phyloP scores from a whole-genome alignment of 1,140 invertebrate genomes.

The Trichogramma pretiosum region DNA sequence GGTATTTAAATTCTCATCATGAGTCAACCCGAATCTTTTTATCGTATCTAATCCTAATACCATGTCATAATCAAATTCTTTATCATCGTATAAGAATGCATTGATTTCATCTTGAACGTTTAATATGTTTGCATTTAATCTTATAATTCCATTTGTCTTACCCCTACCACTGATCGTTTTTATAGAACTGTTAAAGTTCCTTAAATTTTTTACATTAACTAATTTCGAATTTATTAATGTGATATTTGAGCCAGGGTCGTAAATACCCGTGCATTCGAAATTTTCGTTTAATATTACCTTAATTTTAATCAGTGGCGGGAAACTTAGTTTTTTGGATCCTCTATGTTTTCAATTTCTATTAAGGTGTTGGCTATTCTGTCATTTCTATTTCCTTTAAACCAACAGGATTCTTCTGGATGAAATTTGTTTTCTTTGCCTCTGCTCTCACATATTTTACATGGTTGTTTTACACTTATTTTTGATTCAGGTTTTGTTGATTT shows the following conservation, averaged over 20 bases:
- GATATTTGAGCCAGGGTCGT: neutral
- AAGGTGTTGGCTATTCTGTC: slow-evolving; percentile 7
- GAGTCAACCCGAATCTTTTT: slow-evolving; percentile 1
- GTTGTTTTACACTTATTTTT: slow-evolving; percentile 3
- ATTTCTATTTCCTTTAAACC: slow-evolving; percentile 1
- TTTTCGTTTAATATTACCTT: slow-evolving; percentile 1
- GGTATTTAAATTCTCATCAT: slow-evolving; percentile 1
- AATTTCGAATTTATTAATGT: neutral
- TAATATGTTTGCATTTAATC: neutral
- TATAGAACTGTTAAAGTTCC: neutral
- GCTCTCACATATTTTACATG: slow-evolving; percentile 1
- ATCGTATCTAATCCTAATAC: neutral
- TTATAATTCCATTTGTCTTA: neutral
- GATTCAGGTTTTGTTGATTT: neutral
- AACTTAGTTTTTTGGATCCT: slow-evolving; percentile 16
- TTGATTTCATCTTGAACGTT: neutral
- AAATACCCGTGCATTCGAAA: neutral
- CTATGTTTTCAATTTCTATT: slow-evolving; percentile 8
- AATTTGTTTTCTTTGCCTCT: neutral
- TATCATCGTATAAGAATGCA: neutral
- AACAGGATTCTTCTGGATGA: neutral
- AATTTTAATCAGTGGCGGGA: slow-evolving; percentile 12
- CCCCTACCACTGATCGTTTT: neutral
- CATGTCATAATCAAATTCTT: slow-evolving; percentile 1
- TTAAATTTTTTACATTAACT: neutral